Evolutionary conservation across 2,888 invertebrate genomes (phyloP).

Genomic region (Digitonthophagus gazella): DNA sequence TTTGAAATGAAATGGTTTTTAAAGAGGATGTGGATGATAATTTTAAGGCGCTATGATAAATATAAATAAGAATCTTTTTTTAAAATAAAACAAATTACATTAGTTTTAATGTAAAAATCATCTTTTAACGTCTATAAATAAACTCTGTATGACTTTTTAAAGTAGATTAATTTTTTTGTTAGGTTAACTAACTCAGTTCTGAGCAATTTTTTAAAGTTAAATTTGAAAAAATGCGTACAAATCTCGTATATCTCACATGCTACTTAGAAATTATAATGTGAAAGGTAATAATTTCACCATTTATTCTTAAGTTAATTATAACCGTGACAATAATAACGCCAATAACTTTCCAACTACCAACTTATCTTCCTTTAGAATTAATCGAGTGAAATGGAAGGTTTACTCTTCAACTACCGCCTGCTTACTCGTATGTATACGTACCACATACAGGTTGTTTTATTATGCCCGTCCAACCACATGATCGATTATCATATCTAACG

Average conservation of each 20-base stretch:
- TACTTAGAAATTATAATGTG: too few relatives aligned
- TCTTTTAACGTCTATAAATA: too few relatives aligned
- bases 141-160: too few relatives aligned
- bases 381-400: not conserved
- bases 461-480: not conserved
- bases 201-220: too few relatives aligned
- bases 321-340: not conserved
- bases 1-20: too few relatives aligned
- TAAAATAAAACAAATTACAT: too few relatives aligned
- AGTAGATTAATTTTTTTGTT: too few relatives aligned
- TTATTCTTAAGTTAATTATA: not conserved
- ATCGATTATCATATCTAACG: conserved; percentile 18
- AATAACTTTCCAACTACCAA: not conserved
- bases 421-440: not conserved
- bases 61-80: too few relatives aligned
- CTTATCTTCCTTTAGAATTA: not conserved
- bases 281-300: not conserved
- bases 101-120: too few relatives aligned
- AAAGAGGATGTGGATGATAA: not conserved
- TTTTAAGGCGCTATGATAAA: not conserved
- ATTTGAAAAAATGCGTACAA: too few relatives aligned
- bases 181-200: too few relatives aligned
- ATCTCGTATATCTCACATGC: too few relatives aligned
- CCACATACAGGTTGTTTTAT: not conserved
- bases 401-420: not conserved